A percentile compares a stretch with the other conserved stretches of the same genome.
phyloP scores from a whole-genome alignment of 2,797 vertebrate genomes.

The Microcaecilia unicolor region DNA sequence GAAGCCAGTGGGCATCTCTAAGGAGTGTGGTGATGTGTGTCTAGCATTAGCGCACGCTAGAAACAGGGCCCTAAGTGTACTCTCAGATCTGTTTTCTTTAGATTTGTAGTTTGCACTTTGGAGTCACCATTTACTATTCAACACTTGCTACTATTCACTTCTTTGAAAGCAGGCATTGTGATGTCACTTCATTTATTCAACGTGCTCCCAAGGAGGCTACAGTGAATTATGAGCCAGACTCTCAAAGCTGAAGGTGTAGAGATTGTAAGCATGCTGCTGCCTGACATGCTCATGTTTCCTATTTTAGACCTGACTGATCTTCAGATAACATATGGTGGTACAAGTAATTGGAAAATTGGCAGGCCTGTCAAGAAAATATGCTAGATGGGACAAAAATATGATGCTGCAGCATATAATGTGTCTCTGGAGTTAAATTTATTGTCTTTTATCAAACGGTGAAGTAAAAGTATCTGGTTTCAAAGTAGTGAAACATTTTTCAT shows the following conservation, averaged over 20 bases:
- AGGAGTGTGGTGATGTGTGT: too few species aligned
- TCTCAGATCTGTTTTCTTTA: constrained; percentile 13
- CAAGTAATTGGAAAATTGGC: constrained; percentile 96
- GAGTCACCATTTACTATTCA: constrained; percentile 32
- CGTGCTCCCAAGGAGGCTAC: constrained; percentile 12
- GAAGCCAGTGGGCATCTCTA: too few species aligned
- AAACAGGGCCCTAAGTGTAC: too few species aligned
- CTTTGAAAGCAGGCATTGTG: constrained; percentile 39
- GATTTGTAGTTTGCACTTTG: constrained; percentile 24
- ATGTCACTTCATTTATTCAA: constrained; percentile 49
- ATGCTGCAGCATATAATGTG: constrained; percentile 64
- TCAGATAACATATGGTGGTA: constrained; percentile 80
- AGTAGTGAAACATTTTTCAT: constrained; percentile 60
- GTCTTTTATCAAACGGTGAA: constrained; percentile 55
- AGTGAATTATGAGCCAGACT: constrained; percentile 48
- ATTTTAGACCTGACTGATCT: constrained; percentile 78
- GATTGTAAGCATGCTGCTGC: constrained; percentile 64
- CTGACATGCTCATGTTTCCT: constrained; percentile 68
- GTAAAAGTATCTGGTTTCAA: constrained; percentile 55
- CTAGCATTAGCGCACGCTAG: too few species aligned
- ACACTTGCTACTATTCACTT: constrained; percentile 39
- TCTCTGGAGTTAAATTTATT: constrained; percentile 74
- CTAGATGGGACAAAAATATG: constrained; percentile 70
- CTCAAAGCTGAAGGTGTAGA: constrained; percentile 53
- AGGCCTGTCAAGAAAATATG: constrained; percentile 83